Evolutionary conservation across 2,888 invertebrate genomes (phyloP).

Genomic region (Capitulum mitella): DNA sequence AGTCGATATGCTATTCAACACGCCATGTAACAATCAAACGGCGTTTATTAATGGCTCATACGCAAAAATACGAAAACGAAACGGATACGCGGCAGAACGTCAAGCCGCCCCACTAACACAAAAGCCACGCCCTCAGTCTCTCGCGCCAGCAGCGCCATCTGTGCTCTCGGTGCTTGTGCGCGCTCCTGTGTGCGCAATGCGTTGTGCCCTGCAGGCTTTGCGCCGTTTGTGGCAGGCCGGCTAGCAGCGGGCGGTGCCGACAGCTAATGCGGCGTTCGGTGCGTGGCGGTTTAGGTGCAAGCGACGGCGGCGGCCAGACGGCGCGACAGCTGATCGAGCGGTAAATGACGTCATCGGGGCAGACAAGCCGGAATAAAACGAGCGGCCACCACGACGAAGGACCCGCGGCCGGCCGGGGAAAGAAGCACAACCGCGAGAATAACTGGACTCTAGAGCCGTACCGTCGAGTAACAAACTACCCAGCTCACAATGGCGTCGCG

Average conservation of each 20-base stretch:
- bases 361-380: not conserved
- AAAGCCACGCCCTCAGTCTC: not conserved
- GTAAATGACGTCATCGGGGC: not conserved
- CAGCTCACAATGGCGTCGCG: no score
- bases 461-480: conserved; percentile 1
- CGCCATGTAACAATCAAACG: conserved; percentile 19
- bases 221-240: not conserved
- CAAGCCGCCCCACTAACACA: not conserved
- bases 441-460: not conserved
- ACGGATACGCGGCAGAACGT: not conserved
- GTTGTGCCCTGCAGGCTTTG: not conserved
- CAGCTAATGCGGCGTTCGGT: not conserved
- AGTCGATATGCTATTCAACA: no score
- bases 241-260: not conserved
- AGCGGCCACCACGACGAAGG: not conserved
- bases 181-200: not conserved
- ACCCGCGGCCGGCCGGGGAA: not conserved
- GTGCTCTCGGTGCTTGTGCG: not conserved
- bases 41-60: conserved; percentile 21
- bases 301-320: no score
- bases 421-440: not conserved
- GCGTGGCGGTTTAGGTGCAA: not conserved
- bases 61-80: conserved; percentile 23
- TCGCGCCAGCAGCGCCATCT: not conserved
- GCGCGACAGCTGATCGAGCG: not conserved